A percentile compares a stretch with the other conserved stretches of the same genome.
Evolutionary conservation across 2,888 invertebrate species (phyloP).

Genomic region (Drosophila putrida): DNA sequence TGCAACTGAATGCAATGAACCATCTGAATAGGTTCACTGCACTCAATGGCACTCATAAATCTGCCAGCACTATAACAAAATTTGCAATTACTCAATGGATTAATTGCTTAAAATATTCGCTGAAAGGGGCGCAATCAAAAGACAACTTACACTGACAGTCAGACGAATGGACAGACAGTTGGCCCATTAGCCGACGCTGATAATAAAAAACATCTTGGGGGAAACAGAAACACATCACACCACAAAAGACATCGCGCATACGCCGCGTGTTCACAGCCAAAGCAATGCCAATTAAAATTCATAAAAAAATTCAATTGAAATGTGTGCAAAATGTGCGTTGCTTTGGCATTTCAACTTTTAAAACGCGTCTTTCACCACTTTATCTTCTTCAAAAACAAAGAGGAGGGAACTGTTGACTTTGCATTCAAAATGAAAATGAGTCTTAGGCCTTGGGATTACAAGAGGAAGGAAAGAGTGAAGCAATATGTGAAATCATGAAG

Average conservation of each 20-base stretch:
- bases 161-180: constrained; percentile 17
- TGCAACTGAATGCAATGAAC: constrained; percentile 29
- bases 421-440: too few species aligned
- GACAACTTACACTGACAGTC: constrained; percentile 32
- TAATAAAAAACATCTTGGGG: constrained; percentile 76
- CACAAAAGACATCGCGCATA: constrained; percentile 69
- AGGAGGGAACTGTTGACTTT: neutral
- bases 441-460: too few species aligned
- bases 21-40: constrained; percentile 49
- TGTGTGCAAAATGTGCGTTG: constrained; percentile 49
- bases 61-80: constrained; percentile 41
- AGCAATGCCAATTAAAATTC: constrained; percentile 63
- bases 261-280: constrained; percentile 57
- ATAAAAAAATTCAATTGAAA: constrained; percentile 62
- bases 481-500: too few species aligned
- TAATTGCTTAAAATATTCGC: constrained; percentile 67
- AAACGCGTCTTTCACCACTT: constrained; percentile 15
- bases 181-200: constrained; percentile 63
- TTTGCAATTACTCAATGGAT: constrained; percentile 47
- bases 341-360: constrained; percentile 27
- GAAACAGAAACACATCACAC: constrained; percentile 44
- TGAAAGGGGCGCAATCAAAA: constrained; percentile 62
- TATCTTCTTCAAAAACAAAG: neutral
- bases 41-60: constrained; percentile 44
- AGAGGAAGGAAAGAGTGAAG: too few species aligned